These are phyloP conservation scores for Hyperoplus lanceolatus DNA, from an alignment of 2,797 vertebrate species.

Conservation along the genomic window DNA sequence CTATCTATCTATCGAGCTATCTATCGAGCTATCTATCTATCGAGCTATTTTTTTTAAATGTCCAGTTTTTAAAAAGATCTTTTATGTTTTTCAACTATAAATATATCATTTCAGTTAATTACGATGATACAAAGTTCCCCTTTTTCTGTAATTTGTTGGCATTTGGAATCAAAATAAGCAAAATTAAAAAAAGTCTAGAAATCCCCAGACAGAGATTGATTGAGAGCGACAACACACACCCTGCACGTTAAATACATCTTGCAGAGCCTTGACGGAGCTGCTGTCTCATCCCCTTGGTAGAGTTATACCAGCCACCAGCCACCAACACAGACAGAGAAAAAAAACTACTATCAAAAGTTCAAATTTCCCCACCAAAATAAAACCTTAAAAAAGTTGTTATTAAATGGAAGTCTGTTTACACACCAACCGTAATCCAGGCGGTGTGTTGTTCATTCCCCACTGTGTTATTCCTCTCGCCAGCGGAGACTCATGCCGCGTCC, in stretches of 20 bases:
- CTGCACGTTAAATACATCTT: constrained; percentile 65
- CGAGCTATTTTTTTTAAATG: no score
- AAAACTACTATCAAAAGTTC: constrained; percentile 29
- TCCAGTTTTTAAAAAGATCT: no score
- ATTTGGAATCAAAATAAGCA: background rate
- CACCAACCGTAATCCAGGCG: constrained; percentile 88
- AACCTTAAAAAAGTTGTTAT: constrained; percentile 45
- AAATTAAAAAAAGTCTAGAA: constrained; percentile 1
- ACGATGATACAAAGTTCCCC: no score
- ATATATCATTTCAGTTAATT: no score
- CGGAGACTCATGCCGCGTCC: constrained; percentile 67
- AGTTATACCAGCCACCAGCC: constrained; percentile 39
- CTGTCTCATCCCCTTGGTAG: background rate
- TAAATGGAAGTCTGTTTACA: constrained; percentile 73
- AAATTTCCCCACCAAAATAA: constrained; percentile 19
- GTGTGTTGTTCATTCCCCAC: constrained; percentile 83
- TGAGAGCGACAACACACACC: constrained; percentile 62
- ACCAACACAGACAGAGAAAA: constrained; percentile 36
- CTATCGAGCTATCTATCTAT: no score
- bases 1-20: no score
- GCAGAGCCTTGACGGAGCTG: constrained; percentile 55
- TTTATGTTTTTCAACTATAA: no score
- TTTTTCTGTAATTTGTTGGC: background rate
- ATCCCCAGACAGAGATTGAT: background rate
- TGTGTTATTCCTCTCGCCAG: constrained; percentile 71